Evolutionary conservation across 2,797 vertebrate species (phyloP).

Genomic region (Hydrophis major): DNA sequence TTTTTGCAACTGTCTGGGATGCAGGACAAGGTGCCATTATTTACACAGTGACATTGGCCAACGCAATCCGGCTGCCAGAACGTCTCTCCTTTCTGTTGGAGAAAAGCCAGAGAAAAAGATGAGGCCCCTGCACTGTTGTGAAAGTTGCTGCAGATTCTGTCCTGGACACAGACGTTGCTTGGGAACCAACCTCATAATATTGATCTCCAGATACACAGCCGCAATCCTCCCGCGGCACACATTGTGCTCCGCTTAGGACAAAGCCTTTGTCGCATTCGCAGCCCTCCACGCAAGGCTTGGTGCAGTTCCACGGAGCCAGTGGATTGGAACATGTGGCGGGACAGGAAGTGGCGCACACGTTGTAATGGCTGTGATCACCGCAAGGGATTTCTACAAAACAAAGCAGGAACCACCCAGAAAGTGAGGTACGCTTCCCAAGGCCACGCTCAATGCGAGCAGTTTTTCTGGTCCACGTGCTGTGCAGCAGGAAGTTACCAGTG

Average conservation of each 20-base stretch:
- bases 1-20: constrained; percentile 33
- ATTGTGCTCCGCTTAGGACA: constrained; percentile 75
- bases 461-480: background rate
- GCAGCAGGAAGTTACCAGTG: background rate
- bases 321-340: constrained; percentile 71
- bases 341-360: constrained; percentile 75
- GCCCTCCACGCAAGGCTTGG: constrained; percentile 74
- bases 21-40: constrained; percentile 48
- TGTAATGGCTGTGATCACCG: constrained; percentile 76
- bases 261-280: constrained; percentile 80
- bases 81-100: constrained; percentile 59
- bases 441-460: background rate
- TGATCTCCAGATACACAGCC: constrained; percentile 77
- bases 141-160: constrained; percentile 53
- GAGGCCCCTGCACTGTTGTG: background rate
- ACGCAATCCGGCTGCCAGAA: constrained; percentile 55
- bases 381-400: constrained; percentile 71
- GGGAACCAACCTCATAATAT: constrained; percentile 65
- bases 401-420: background rate
- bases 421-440: background rate
- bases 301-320: constrained; percentile 70
- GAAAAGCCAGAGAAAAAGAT: background rate
- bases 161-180: constrained; percentile 61
- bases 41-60: constrained; percentile 46
- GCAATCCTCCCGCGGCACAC: constrained; percentile 74